A percentile compares a stretch with the other conserved stretches of the same genome.
phyloP scores from a whole-genome alignment of 2,888 invertebrate species.

The Melieria omissa region DNA sequence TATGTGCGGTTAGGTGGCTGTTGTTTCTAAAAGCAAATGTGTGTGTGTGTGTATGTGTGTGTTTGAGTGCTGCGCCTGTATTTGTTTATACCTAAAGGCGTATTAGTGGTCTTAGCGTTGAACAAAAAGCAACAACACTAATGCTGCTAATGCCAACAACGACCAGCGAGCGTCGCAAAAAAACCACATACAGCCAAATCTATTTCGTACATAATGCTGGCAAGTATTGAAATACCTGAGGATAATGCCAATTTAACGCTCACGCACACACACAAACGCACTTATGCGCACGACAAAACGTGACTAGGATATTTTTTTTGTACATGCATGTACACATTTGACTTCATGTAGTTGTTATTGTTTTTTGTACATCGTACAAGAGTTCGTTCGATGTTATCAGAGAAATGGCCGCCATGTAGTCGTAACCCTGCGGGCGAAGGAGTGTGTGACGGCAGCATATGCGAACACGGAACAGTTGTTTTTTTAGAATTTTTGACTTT shows the following conservation, averaged over 20 bases:
- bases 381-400: too few relatives aligned
- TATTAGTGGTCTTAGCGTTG: slow-evolving; percentile 24
- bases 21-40: not conserved
- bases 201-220: not conserved
- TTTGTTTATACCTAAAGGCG: slow-evolving; percentile 39
- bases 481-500: too few relatives aligned
- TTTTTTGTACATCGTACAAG: not conserved
- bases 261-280: not conserved
- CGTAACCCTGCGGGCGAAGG: too few relatives aligned
- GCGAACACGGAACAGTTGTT: too few relatives aligned
- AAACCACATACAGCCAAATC: slow-evolving; percentile 2
- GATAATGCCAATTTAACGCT: slow-evolving; percentile 25
- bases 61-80: slow-evolving; percentile 42
- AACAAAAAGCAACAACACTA: slow-evolving; percentile 6
- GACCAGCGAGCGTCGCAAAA: not conserved
- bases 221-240: slow-evolving; percentile 28
- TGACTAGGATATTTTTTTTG: slow-evolving; percentile 16
- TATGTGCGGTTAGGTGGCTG: not conserved
- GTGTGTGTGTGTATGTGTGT: slow-evolving; percentile 42
- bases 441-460: too few relatives aligned
- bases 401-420: too few relatives aligned
- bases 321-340: not conserved
- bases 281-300: slow-evolving; percentile 12
- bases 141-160: not conserved
- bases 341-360: not conserved